Conservation (phyloP, 2,888 invertebrate genomes). For the Eupithecia tripunctaria region DNA sequence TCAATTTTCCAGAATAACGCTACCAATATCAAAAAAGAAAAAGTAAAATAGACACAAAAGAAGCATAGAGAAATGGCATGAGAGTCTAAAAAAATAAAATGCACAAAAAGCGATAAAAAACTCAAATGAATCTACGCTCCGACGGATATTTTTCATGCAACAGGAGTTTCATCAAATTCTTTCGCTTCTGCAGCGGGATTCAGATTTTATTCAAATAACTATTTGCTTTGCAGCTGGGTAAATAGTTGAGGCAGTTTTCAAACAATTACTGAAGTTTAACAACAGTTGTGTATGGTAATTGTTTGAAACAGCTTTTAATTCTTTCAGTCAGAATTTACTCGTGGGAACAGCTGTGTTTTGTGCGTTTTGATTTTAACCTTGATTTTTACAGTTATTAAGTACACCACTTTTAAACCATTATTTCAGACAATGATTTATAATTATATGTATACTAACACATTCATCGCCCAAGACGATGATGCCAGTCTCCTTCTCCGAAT, state of each 20-base stretch:
- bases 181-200: conserved; percentile 23
- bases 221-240: conserved; percentile 16
- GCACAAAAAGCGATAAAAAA: conserved; percentile 3
- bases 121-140: conserved; percentile 22
- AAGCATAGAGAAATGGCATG: conserved; percentile 6
- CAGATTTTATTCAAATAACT: conserved; percentile 36
- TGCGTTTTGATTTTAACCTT: not conserved
- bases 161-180: conserved; percentile 41
- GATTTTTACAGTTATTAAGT: not conserved
- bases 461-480: too few species aligned
- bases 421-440: too few species aligned
- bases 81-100: conserved; percentile 12
- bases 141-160: conserved; percentile 38
- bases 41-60: not conserved
- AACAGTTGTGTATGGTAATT: conserved; percentile 33
- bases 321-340: conserved; percentile 21
- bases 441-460: too few species aligned
- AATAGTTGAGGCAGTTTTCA: conserved; percentile 43
- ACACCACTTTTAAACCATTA: too few species aligned
- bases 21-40: not conserved
- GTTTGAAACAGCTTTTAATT: conserved; percentile 27
- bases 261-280: conserved; percentile 40
- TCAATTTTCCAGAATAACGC: not conserved
- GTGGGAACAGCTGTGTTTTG: conserved; percentile 11
- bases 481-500: too few species aligned